Evolutionary conservation across 2,113 vertebrate genomes (phyloP).

Genomic region (Corythornis cristatus): DNA sequence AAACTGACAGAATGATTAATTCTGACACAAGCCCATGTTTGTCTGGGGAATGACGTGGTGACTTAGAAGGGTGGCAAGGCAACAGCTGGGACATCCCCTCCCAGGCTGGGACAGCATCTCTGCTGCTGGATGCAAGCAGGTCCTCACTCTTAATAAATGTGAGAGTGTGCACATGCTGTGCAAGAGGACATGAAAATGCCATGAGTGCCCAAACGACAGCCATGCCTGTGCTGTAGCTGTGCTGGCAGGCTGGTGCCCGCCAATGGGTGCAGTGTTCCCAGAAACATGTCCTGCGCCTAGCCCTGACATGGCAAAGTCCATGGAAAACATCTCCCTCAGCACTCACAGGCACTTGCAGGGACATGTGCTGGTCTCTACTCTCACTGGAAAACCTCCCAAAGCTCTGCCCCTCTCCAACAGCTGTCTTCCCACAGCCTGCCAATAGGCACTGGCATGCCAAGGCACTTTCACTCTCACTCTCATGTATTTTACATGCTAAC

Average conservation of each 20-base stretch:
- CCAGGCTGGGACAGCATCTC: not conserved
- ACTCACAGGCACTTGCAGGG: accelerated
- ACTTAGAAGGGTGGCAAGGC: accelerated
- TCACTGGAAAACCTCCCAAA: not conserved
- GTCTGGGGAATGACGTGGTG: not conserved
- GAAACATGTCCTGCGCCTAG: not conserved
- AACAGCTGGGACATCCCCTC: not conserved
- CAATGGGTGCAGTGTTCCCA: accelerated
- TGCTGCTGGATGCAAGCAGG: no score
- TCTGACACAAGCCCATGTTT: not conserved
- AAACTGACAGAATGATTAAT: not conserved
- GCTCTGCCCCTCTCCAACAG: not conserved
- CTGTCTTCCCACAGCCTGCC: not conserved
- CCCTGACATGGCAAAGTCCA: not conserved
- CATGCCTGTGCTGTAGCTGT: accelerated
- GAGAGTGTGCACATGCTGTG: accelerated
- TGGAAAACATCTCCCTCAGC: accelerated
- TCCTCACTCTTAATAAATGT: not conserved
- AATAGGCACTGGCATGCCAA: not conserved
- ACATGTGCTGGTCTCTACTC: accelerated
- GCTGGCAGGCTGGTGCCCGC: accelerated
- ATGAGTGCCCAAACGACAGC: not conserved
- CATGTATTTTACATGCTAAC: not conserved
- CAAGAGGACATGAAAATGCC: accelerated
- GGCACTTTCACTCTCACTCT: not conserved